Base-by-base conservation (phyloP, 92 coral and sea anemone species). In the Actinostola sp. region DNA sequence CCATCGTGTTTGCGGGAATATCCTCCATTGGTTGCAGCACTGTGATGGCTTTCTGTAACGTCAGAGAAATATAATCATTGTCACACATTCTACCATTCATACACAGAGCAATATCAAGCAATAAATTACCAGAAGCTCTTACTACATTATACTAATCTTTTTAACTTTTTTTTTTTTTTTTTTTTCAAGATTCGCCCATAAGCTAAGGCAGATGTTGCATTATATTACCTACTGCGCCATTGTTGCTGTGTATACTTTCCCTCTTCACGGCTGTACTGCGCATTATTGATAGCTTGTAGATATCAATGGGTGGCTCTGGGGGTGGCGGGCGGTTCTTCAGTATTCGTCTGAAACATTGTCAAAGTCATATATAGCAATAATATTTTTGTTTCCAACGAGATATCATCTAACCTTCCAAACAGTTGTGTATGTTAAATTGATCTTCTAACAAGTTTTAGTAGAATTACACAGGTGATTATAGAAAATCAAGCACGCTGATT, bases 21-120 rank as follows among this genome's bases (percentile, higher is more conserved):
- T 13, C 98, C 98, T 2, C 98, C 97, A 85, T 94, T 94, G 21
- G 98, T 94, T 39, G 98, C 88, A 4, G 98, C 98, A 78, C 97
- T 94, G 88, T 94, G 98, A 61, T 94, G 98, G 39, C 98, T 94
- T 72, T 94, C 98, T 91, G 89, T 2, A 69, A 72, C 4, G 21
- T 48, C 24, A 72, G 72, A 17, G 26, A 28, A 31, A 19, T 8
- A 58, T n/a, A n/a, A n/a, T n/a, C n/a, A n/a, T n/a, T n/a, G n/a
- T n/a, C n/a, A 48, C 54, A 48, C 16, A 48, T 48, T 48, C 19
- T n/a, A n/a, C 38, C n/a, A n/a, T n/a, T n/a, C n/a, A n/a, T n/a
- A n/a, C n/a, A n/a, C n/a, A n/a, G n/a, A n/a, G n/a, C n/a, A n/a
- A n/a, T n/a, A 39, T 14, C 45, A 39, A 39, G 14, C 45, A 7